A percentile compares a stretch with the other conserved stretches of the same genome.
These are phyloP conservation scores for Hermetia illucens DNA, from an alignment of 1,140 invertebrate genomes.

Conservation along the genomic window DNA sequence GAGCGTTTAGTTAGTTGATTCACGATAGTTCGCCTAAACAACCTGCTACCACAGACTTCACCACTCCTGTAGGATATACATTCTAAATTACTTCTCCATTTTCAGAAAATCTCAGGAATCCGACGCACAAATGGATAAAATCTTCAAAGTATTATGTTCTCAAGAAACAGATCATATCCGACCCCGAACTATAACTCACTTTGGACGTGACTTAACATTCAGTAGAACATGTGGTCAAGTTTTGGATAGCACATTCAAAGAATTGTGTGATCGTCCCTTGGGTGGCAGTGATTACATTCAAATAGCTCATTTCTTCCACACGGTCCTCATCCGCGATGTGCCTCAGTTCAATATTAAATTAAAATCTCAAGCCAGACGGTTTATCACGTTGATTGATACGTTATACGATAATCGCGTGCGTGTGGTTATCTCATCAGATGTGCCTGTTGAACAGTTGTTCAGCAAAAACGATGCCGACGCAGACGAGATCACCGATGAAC, in stretches of 20 bases:
- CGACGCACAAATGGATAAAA: slow-evolving; percentile 57
- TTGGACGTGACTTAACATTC: slow-evolving; percentile 80
- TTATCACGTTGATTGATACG: slow-evolving; percentile 95
- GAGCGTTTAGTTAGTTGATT: no score
- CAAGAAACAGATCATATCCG: slow-evolving; percentile 84
- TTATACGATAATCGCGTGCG: slow-evolving; percentile 87
- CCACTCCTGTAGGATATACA: neutral
- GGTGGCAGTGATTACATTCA: slow-evolving; percentile 90
- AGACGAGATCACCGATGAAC: slow-evolving; percentile 47
- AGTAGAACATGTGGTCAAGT: slow-evolving; percentile 83
- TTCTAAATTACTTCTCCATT: neutral
- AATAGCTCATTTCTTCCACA: slow-evolving; percentile 86
- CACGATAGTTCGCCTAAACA: no score
- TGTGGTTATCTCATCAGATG: slow-evolving; percentile 64
- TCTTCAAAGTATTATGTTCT: slow-evolving; percentile 79
- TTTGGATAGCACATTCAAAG: slow-evolving; percentile 77
- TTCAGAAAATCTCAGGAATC: slow-evolving; percentile 25
- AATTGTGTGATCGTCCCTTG: slow-evolving; percentile 81
- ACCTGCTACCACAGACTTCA: no score
- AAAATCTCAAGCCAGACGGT: slow-evolving; percentile 77
- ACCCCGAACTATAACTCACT: slow-evolving; percentile 65
- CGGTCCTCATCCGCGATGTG: slow-evolving; percentile 80
- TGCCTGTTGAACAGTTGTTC: slow-evolving; percentile 63
- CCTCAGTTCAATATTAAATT: slow-evolving; percentile 64
- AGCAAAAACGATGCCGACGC: slow-evolving; percentile 32